Base-by-base conservation (phyloP, 2,888 invertebrate species). In the Mystacides longicornis region DNA sequence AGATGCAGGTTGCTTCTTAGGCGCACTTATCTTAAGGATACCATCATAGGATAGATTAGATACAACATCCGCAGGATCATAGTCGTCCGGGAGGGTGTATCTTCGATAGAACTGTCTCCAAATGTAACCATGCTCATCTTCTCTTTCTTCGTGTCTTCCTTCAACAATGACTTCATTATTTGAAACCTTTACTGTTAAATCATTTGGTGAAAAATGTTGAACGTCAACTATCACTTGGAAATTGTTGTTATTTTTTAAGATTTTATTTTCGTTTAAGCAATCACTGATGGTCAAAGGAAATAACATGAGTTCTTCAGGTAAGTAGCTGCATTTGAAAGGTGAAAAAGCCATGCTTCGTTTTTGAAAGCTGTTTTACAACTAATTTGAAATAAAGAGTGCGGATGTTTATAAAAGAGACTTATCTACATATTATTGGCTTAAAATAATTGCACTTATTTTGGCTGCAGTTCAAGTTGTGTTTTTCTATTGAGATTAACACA, bases 31-130 rank as follows among this genome's bases (percentile, higher is more conserved):
- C 0, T 82, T 83, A 22, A 89, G 67, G 1, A 89, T 79, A 1
- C 90, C 90, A 65, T 90, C 89, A 0, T 87, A 82, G 11, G 89
- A 88, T n/a, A 91, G 67, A 47, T 75, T 82, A 0, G 89, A 89
- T 52, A 81, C 79, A 0, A 91, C 83, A 14, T 81, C 76, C 22
- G 82, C 82, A 2, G 86, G 74, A 60, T 88, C 85, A 54, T 86
- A 86, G 1, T 81, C 86, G 64, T 85, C 81, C 1, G 92, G 91
- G 37, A 91, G 67, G 1, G 81, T 71, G 65, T 90, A 91, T 27
- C 86, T 80, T 9, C 91, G 78, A 20, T 83, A 81, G 63, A 91
- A 87, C 60, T 89, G 85, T 9, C 88, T 77, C 0, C 86, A 83
- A 48, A 89, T 79, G 61, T 73, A 85, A 0, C 89, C 89, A 64